A percentile compares a stretch with the other conserved stretches of the same genome.
These are phyloP conservation scores for Vanessa cardui DNA, from an alignment of 2,888 invertebrate species.

Conservation along the genomic window DNA sequence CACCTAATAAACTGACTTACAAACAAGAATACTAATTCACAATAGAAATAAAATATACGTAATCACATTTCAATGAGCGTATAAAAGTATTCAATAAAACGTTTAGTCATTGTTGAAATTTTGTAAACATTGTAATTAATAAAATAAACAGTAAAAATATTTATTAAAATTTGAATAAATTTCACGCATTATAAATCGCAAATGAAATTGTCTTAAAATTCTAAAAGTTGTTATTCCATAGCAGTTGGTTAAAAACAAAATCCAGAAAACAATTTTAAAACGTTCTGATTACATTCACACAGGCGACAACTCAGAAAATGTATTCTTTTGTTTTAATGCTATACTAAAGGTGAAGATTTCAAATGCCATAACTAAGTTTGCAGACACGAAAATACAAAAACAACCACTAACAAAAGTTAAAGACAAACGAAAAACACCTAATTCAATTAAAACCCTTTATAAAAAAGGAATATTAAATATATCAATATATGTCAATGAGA, in stretches of 20 bases:
- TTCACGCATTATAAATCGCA: too few relatives aligned
- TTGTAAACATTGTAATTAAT: too few relatives aligned
- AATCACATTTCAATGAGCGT: not conserved
- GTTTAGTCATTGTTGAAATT: too few relatives aligned
- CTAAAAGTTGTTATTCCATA: too few relatives aligned
- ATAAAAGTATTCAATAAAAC: too few relatives aligned
- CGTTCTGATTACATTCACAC: too few relatives aligned
- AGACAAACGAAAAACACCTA: not conserved
- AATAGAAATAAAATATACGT: not conserved
- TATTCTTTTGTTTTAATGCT: too few relatives aligned
- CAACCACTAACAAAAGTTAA: not conserved
- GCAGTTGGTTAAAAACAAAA: too few relatives aligned
- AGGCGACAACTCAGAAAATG: too few relatives aligned
- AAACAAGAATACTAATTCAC: not conserved
- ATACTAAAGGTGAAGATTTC: not conserved
- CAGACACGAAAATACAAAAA: not conserved
- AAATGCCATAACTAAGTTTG: not conserved
- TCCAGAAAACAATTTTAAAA: too few relatives aligned
- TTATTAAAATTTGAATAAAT: too few relatives aligned
- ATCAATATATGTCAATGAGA: not conserved
- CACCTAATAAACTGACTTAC: constrained; percentile 5
- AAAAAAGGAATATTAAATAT: not conserved
- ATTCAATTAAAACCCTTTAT: not conserved
- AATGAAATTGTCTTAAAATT: too few relatives aligned
- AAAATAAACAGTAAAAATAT: not conserved